These are phyloP conservation scores for Neria commutata DNA, from an alignment of 2,888 invertebrate species.

Conservation along the genomic window DNA sequence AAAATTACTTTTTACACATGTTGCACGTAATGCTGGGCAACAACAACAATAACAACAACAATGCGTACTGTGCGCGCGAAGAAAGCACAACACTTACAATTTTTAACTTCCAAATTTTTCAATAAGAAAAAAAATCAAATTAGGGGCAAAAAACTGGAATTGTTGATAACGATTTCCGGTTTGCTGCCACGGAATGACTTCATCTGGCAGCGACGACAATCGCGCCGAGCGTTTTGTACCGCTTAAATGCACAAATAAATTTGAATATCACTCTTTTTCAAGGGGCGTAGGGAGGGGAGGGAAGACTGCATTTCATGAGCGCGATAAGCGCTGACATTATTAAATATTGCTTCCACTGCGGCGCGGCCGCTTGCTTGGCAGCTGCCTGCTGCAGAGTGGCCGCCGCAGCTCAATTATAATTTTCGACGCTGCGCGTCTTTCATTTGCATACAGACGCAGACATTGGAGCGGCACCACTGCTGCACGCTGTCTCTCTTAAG, in stretches of 20 bases:
- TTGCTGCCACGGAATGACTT: constrained; percentile 42
- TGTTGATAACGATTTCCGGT: constrained; percentile 52
- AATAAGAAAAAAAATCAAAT: not conserved
- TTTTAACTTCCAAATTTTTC: no score
- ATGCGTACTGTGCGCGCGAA: no score
- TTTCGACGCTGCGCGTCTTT: constrained; percentile 43
- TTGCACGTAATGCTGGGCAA: not conserved
- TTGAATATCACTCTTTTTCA: constrained; percentile 31
- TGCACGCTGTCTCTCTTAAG: not conserved
- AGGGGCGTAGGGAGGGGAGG: not conserved
- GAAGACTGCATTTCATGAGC: constrained; percentile 21
- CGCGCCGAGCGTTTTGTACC: constrained; percentile 41
- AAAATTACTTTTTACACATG: constrained; percentile 1
- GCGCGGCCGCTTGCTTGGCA: constrained; percentile 35
- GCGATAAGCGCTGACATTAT: constrained; percentile 50
- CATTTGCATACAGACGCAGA: constrained; percentile 41
- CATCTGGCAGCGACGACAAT: constrained; percentile 31
- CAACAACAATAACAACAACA: no score
- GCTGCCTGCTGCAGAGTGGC: no score
- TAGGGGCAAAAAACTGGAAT: constrained; percentile 33
- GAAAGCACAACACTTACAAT: no score
- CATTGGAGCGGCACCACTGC: constrained; percentile 12
- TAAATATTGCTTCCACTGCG: constrained; percentile 36
- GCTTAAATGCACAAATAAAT: constrained; percentile 14
- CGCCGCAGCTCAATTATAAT: constrained; percentile 42